These are phyloP conservation scores for Dendrocopos noguchii DNA, from an alignment of 2,113 vertebrate species.

Conservation along the genomic window DNA sequence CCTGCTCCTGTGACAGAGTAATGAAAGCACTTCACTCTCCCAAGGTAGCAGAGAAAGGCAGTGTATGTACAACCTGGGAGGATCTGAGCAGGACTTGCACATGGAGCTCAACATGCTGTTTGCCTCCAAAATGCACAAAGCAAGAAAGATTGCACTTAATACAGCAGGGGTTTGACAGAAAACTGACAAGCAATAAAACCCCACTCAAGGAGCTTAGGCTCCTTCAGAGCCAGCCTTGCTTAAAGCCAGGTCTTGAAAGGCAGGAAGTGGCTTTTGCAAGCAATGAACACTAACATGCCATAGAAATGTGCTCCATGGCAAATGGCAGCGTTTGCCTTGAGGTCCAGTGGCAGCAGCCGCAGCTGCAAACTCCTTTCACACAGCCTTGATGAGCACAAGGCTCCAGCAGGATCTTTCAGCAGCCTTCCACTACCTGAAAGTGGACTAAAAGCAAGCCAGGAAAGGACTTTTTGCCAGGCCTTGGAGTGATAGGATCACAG, in stretches of 20 bases:
- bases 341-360: neutral
- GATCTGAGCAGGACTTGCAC: neutral
- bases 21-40: neutral
- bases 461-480: too few relatives aligned
- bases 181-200: neutral
- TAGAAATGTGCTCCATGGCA: neutral
- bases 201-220: neutral
- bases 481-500: too few relatives aligned
- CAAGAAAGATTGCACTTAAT: neutral
- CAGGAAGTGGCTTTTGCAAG: neutral
- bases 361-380: neutral
- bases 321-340: neutral
- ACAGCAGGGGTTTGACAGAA: neutral
- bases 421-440: too few relatives aligned
- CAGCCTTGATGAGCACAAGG: neutral
- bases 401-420: too few relatives aligned
- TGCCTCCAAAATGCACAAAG: neutral
- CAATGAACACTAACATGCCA: too few relatives aligned
- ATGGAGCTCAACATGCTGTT: neutral
- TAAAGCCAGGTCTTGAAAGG: neutral
- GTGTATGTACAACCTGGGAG: neutral
- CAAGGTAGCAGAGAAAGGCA: neutral
- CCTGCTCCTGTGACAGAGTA: neutral
- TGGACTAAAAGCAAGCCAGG: too few relatives aligned
- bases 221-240: neutral